Percentiles rank a stretch among this genome's conserved stretches.
These are phyloP conservation scores for Paramormyrops kingsleyae DNA, from an alignment of 2,113 vertebrate genomes.

Conservation along the genomic window DNA sequence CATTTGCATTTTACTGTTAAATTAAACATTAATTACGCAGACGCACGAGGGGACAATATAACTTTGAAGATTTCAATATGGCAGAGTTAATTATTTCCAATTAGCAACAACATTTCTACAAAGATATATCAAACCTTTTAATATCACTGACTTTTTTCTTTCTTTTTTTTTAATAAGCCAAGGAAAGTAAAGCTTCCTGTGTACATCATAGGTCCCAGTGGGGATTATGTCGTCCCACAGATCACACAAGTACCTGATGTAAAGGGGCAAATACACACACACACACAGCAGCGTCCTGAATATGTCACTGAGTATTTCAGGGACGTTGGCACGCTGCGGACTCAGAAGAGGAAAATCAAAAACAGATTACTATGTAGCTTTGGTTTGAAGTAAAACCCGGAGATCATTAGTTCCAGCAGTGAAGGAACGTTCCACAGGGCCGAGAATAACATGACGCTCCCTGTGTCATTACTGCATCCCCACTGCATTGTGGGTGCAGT, in stretches of 20 bases:
- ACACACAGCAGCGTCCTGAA: background rate
- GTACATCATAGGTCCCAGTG: background rate
- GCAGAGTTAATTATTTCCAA: conserved; percentile 52
- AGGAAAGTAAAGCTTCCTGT: conserved; percentile 8
- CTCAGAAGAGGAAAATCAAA: background rate
- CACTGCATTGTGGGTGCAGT: background rate
- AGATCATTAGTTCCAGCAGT: background rate
- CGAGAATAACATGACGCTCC: background rate
- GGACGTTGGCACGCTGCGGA: background rate
- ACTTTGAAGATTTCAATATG: conserved; percentile 40
- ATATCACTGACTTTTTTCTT: conserved; percentile 23
- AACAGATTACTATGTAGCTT: background rate
- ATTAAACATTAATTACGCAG: conserved; percentile 53
- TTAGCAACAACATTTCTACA: conserved; percentile 46
- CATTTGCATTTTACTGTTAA: conserved; percentile 50
- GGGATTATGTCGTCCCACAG: conserved; percentile 6
- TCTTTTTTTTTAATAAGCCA: conserved; percentile 8
- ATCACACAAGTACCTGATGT: conserved; percentile 11
- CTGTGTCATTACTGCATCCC: background rate
- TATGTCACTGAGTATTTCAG: background rate
- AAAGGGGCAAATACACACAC: background rate
- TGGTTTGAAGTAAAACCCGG: background rate
- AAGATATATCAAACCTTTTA: conserved; percentile 37
- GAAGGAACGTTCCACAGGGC: background rate
- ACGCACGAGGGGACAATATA: conserved; percentile 47